Evolutionary conservation across 2,797 vertebrate genomes (phyloP).

Genomic region (Prionace glauca): DNA sequence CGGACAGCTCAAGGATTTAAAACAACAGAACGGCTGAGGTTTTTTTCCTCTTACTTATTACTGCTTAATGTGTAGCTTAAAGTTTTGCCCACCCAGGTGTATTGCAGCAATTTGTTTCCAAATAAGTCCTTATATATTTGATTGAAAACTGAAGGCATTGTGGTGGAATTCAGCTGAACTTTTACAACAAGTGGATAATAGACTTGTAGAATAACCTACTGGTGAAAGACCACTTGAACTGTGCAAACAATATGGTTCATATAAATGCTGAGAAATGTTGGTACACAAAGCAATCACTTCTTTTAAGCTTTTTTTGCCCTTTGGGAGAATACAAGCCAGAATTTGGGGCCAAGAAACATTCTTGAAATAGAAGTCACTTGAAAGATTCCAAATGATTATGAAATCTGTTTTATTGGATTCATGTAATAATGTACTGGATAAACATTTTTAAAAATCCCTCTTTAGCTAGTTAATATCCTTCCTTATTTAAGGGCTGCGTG

Average conservation of each 20-base stretch:
- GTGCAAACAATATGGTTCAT: neutral
- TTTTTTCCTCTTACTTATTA: neutral
- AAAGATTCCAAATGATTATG: too few species aligned
- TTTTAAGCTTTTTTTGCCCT: neutral
- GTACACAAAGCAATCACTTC: neutral
- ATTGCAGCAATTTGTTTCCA: neutral
- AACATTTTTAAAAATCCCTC: too few species aligned
- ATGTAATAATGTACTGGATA: too few species aligned
- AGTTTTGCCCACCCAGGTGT: neutral
- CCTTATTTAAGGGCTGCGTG: too few species aligned
- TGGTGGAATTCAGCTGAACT: neutral
- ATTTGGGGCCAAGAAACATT: neutral
- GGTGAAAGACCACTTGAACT: neutral
- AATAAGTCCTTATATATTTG: neutral
- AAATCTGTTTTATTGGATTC: too few species aligned
- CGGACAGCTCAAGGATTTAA: neutral
- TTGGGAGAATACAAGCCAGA: neutral
- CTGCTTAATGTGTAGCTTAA: neutral
- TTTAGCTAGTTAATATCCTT: too few species aligned
- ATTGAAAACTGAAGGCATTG: neutral
- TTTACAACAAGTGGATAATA: neutral
- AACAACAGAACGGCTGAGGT: neutral
- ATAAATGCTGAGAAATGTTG: neutral
- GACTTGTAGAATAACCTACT: neutral
- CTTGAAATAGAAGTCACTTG: neutral